Conservation (phyloP, 2,113 vertebrate genomes). For the Microcebus murinus region DNA sequence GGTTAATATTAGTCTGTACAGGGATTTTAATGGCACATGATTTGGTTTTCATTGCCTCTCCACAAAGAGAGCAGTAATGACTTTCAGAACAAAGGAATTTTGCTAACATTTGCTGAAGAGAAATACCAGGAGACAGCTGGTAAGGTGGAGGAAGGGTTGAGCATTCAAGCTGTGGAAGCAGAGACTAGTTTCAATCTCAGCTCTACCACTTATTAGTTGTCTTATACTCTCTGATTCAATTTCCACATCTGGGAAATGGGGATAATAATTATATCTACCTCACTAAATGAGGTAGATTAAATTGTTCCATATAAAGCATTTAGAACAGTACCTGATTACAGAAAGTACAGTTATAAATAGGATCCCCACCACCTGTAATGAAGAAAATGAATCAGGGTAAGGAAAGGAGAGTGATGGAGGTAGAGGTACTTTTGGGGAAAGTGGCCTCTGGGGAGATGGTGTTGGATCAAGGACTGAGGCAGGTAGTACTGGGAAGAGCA, state of each 20-base stretch:
- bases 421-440: not conserved
- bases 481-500: not conserved
- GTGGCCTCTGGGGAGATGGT: not conserved
- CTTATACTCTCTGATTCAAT: not conserved
- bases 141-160: not conserved
- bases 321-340: not conserved
- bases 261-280: not conserved
- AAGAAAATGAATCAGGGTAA: not conserved
- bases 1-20: not conserved
- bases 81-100: not conserved
- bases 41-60: not conserved
- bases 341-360: not conserved
- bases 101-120: constrained; percentile 67
- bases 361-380: not conserved
- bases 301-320: not conserved
- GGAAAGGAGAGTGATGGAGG: not conserved
- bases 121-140: constrained; percentile 18
- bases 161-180: not conserved
- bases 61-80: not conserved
- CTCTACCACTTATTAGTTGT: not conserved
- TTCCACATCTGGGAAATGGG: constrained; percentile 33
- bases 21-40: not conserved
- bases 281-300: not conserved
- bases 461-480: not conserved
- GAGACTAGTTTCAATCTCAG: not conserved